Conservation (phyloP, 1,140 invertebrate species). For the Acyrthosiphon pisum region DNA sequence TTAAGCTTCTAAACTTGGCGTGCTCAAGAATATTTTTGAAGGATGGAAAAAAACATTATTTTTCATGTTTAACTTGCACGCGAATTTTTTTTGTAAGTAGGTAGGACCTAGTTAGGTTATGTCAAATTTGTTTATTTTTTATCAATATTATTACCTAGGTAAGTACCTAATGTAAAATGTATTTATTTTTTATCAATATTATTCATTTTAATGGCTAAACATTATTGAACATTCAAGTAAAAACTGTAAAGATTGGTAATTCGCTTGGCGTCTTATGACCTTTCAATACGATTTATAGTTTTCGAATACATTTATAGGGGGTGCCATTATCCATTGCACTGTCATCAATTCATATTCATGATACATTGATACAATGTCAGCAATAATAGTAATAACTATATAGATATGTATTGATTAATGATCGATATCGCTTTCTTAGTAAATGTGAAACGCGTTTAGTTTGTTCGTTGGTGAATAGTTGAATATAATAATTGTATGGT, state of each 20-base stretch:
- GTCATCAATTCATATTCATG: neutral
- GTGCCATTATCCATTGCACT: neutral
- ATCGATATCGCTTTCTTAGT: neutral
- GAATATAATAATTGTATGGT: neutral
- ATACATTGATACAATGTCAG: neutral
- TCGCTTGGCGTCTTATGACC: neutral
- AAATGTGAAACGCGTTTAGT: neutral
- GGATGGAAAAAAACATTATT: neutral
- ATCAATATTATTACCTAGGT: neutral
- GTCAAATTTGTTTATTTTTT: neutral
- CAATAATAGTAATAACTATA: neutral
- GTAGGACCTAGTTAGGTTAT: neutral
- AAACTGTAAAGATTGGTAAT: neutral
- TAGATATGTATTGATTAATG: neutral
- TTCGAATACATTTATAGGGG: neutral
- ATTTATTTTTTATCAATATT: constrained; percentile 11
- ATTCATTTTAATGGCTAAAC: neutral
- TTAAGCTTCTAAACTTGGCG: neutral
- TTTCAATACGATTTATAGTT: neutral
- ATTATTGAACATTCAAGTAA: neutral
- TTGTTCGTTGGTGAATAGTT: neutral
- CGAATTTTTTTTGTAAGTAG: neutral
- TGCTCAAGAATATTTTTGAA: neutral
- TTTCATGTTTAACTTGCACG: neutral
- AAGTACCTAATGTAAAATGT: too few relatives aligned